phyloP scores from a whole-genome alignment of 2,113 vertebrate genomes.

The Spizaetus ornatus region DNA sequence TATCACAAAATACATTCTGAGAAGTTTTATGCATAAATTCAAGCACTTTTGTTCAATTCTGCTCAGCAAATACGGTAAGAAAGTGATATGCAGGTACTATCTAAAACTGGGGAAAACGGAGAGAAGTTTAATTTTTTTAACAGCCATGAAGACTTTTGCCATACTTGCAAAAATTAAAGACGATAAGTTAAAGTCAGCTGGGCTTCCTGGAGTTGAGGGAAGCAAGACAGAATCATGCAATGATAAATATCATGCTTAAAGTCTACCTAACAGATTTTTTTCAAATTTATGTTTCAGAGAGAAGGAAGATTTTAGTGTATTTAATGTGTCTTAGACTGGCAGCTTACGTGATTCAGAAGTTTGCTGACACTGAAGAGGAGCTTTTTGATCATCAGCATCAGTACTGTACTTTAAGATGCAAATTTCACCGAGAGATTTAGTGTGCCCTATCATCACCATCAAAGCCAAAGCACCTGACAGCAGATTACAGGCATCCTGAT shows the following conservation, averaged over 20 bases:
- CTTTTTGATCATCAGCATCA: constrained; percentile 35
- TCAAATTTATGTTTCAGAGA: background rate
- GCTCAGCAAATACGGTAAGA: constrained; percentile 1
- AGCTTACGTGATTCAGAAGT: constrained; percentile 37
- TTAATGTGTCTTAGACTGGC: constrained; percentile 20
- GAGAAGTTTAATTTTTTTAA: background rate
- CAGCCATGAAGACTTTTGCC: background rate
- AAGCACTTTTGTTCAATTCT: constrained; percentile 12
- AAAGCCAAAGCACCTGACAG: constrained; percentile 13
- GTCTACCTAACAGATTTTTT: background rate
- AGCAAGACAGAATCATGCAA: background rate
- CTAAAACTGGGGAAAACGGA: background rate
- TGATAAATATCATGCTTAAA: background rate
- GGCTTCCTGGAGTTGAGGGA: background rate
- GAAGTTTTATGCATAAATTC: constrained; percentile 44
- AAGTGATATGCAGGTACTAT: background rate
- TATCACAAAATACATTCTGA: constrained; percentile 52
- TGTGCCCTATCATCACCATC: background rate
- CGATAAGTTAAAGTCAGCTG: background rate
- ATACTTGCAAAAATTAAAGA: background rate
- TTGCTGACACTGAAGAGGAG: constrained; percentile 24
- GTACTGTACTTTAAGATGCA: constrained; percentile 47
- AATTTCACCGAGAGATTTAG: constrained; percentile 12
- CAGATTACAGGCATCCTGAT: background rate
- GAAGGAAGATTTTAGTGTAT: background rate